phyloP scores from a whole-genome alignment of 2,797 vertebrate species.

The Paratrypauchen microcephalus region DNA sequence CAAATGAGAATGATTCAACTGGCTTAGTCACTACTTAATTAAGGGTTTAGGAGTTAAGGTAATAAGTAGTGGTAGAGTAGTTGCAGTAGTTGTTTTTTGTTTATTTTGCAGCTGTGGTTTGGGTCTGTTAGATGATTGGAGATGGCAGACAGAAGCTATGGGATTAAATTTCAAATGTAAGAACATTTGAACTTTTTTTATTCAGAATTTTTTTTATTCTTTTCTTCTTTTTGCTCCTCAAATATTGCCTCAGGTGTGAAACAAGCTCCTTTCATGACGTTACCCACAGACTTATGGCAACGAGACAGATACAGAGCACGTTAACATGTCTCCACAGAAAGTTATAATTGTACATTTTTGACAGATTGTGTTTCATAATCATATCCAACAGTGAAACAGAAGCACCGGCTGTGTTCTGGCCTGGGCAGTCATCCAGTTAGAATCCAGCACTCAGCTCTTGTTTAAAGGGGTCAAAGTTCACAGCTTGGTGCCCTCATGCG shows the following conservation, averaged over 20 bases:
- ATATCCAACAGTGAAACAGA: neutral
- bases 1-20: neutral
- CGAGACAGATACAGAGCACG: neutral
- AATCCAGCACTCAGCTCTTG: neutral
- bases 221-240: neutral
- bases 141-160: neutral
- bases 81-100: neutral
- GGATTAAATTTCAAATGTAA: too few species aligned
- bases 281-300: neutral
- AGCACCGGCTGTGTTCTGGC: neutral
- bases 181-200: neutral
- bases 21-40: neutral
- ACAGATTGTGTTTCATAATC: neutral
- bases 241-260: conserved; percentile 5
- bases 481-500: conserved; percentile 13
- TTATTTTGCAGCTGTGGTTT: neutral
- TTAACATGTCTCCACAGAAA: conserved; percentile 2
- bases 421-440: neutral
- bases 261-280: neutral
- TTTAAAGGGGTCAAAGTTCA: conserved; percentile 46
- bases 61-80: neutral
- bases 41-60: neutral
- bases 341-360: neutral
- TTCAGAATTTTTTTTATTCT: neutral
- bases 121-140: neutral